Evolutionary conservation across 2,797 vertebrate genomes (phyloP).

Genomic region (Triplophysa yarkandensis): DNA sequence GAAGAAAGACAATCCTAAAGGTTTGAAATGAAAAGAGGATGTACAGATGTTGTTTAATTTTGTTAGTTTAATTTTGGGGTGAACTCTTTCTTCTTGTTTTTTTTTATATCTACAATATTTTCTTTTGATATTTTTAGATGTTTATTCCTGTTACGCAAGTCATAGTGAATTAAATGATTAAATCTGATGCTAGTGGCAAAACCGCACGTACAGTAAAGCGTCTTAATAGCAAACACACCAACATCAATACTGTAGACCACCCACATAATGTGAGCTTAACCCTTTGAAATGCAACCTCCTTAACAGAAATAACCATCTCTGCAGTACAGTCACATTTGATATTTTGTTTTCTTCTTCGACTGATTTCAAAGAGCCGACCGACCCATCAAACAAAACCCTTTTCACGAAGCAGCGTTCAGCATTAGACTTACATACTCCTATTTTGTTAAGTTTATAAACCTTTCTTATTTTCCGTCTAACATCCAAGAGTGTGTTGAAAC

Average conservation of each 20-base stretch:
- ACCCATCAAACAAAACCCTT: background rate
- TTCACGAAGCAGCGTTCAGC: background rate
- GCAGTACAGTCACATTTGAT: background rate
- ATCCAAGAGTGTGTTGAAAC: conserved; percentile 9
- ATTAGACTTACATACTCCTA: background rate
- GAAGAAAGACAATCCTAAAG: no score
- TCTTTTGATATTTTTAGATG: background rate
- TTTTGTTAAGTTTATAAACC: background rate
- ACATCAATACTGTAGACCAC: conserved; percentile 35
- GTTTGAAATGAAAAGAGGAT: no score
- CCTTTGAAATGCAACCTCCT: conserved; percentile 34
- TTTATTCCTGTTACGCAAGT: background rate
- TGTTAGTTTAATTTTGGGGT: no score
- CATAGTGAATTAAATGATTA: conserved; percentile 23
- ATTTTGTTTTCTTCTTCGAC: background rate
- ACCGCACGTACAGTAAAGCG: conserved; percentile 31
- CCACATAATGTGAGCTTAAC: conserved; percentile 35
- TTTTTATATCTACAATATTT: no score
- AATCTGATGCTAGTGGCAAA: conserved; percentile 23
- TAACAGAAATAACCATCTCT: background rate
- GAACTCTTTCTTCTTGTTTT: no score
- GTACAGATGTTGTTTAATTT: no score
- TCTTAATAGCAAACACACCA: conserved; percentile 22
- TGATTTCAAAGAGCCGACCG: conserved; percentile 13
- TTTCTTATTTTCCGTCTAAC: background rate